A percentile compares a stretch with the other conserved stretches of the same genome.
Conservation (phyloP, 2,113 vertebrate species). For the Micronisus gabar region DNA sequence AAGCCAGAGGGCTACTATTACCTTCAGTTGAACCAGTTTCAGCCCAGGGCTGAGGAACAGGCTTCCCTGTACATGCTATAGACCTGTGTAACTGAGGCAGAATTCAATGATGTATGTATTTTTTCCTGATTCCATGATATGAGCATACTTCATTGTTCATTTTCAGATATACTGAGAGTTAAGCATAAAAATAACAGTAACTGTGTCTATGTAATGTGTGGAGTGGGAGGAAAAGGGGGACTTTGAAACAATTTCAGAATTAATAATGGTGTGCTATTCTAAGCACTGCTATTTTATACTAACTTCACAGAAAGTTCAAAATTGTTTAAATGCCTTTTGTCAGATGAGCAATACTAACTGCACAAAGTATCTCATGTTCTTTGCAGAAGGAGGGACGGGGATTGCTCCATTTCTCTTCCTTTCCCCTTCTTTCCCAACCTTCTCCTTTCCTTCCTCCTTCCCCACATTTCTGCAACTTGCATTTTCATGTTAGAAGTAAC, state of each 20-base stretch:
- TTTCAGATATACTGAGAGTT: not conserved
- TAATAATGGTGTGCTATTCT: conserved; percentile 13
- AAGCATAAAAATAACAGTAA: conserved; percentile 41
- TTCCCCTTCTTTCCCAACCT: not conserved
- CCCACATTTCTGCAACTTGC: not conserved
- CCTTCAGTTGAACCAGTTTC: not conserved
- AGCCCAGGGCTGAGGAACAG: not conserved
- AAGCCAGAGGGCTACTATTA: not conserved
- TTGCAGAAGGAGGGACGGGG: not conserved
- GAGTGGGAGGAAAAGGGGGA: conserved; percentile 11
- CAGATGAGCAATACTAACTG: not conserved
- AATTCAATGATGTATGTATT: not conserved
- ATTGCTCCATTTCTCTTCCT: not conserved
- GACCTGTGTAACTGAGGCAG: not conserved
- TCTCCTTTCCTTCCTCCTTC: not conserved
- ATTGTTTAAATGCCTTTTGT: not conserved
- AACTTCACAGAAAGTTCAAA: not conserved
- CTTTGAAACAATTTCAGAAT: conserved; percentile 32
- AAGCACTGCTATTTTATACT: conserved; percentile 11
- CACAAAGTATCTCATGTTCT: not conserved
- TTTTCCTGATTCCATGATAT: not conserved
- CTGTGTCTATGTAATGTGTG: not conserved
- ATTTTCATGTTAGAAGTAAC: not conserved
- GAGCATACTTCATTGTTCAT: not conserved
- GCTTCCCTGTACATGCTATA: not conserved